Evolutionary conservation across 2,888 invertebrate species (phyloP), one percentile per base, ranked within the genome.

Genomic region (Heterodera filipjevi): DNA sequence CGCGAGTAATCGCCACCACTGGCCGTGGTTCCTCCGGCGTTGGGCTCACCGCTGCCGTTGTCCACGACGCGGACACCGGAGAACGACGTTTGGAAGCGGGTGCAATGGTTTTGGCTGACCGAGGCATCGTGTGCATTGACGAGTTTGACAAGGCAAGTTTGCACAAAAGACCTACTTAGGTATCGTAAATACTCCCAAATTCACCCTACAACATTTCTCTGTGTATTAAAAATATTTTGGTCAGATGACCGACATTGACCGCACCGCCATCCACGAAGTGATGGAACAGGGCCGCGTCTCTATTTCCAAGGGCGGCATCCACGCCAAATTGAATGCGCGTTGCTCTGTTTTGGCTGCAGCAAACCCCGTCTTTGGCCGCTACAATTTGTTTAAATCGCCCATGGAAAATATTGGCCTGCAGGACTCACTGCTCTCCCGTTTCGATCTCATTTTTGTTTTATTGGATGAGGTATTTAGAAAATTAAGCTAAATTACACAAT

Each of bases 401-500:
- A 99, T 99, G 98, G 98, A 99, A 90, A 99, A 99, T 91, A 99
- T 99, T 88, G 98, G 97, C 0, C 92, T 99, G 66, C 99, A 99
- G 91, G 96, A 97, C 91, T 96, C 96, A 0, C 90, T 99, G 81
- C 91, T 99, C 59, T 98, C 98, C 0, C 95, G 99, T 92, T 99
- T 99, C 91, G 99, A 99, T 92, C 92, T 98, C 87, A 92, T 99
- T 70, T 99, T 99, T 90, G 97, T 99, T 82, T 93, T 99, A 92
- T 91, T 99, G 89, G 99, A 99, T 90, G 92, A 93, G 80, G 93
- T 95, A 80, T 80, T 84, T 78, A 39, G 39, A 35, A 53, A 22
- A 22, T 53, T 53, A 6, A n/a, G n/a, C n/a, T n/a, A n/a, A n/a
- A n/a, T n/a, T n/a, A n/a, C n/a, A n/a, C n/a, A n/a, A n/a, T n/a